Conservation (phyloP, 2,797 vertebrate species). For the Pipistrellus nathusii region DNA sequence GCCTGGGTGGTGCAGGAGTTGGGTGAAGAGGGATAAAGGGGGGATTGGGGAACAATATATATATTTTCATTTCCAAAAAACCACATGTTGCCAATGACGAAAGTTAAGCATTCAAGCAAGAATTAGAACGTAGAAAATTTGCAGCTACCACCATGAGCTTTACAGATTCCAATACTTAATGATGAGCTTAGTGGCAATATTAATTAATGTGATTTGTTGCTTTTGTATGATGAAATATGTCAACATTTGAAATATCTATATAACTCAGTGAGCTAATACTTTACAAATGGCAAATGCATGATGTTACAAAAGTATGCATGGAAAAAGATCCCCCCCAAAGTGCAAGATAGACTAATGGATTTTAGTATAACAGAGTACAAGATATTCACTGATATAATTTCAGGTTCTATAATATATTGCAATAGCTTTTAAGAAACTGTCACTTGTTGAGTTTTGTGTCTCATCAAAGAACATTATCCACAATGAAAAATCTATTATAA, state of each 20-base stretch:
- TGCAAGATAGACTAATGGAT: background rate
- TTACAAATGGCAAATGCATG: background rate
- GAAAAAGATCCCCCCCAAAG: background rate
- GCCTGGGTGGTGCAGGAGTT: background rate
- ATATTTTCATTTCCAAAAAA: conserved; percentile 40
- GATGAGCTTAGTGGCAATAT: background rate
- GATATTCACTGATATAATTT: background rate
- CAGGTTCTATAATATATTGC: background rate
- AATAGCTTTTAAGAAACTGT: conserved; percentile 15
- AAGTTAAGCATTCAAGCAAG: conserved; percentile 11
- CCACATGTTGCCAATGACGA: background rate
- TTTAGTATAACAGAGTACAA: background rate
- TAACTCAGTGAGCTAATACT: background rate
- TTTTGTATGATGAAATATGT: background rate
- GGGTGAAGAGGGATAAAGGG: background rate
- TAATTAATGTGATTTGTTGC: background rate
- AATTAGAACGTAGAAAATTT: background rate
- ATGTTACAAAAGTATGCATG: background rate
- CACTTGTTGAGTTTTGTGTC: background rate
- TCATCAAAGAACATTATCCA: conserved; percentile 39
- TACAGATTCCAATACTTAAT: background rate
- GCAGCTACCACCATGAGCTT: background rate
- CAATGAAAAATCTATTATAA: background rate
- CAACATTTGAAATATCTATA: conserved; percentile 23
- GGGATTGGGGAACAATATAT: background rate